These are phyloP conservation scores for Eurosta solidaginis DNA, from an alignment of 1,140 invertebrate species.

Conservation along the genomic window DNA sequence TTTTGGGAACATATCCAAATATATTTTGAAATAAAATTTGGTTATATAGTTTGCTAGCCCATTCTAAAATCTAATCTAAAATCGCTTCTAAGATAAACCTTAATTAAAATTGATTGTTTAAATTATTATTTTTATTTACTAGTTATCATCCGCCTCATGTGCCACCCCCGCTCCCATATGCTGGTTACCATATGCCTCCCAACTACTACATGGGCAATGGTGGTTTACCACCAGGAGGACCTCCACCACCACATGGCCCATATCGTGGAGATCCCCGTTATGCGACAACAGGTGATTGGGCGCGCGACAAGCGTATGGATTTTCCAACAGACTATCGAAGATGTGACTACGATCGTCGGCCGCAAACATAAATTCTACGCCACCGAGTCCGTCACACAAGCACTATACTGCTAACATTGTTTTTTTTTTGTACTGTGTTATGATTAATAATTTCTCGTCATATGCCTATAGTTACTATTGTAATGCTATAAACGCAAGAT, in stretches of 20 bases:
- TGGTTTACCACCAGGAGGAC: constrained; percentile 37
- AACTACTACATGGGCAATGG: constrained; percentile 55
- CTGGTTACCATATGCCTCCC: constrained; percentile 50
- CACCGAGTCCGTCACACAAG: not conserved
- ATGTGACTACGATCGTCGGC: constrained; percentile 60
- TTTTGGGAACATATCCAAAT: too few species aligned
- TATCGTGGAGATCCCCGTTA: constrained; percentile 45
- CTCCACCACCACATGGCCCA: constrained; percentile 39
- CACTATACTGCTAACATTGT: constrained; percentile 13
- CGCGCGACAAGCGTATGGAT: constrained; percentile 61
- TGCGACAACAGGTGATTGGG: constrained; percentile 38
- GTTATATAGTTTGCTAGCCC: too few species aligned
- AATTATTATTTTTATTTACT: constrained; percentile 22
- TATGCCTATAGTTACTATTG: constrained; percentile 28
- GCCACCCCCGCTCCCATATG: constrained; percentile 46
- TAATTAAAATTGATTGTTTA: not conserved
- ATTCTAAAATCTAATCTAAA: not conserved
- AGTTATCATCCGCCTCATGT: constrained; percentile 48
- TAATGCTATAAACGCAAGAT: constrained; percentile 7
- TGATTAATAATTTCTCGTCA: constrained; percentile 20
- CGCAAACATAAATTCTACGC: not conserved
- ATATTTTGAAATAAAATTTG: too few species aligned
- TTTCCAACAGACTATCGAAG: constrained; percentile 66
- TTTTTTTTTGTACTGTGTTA: constrained; percentile 22
- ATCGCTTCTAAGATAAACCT: not conserved